phyloP scores from a whole-genome alignment of 37 sponge, comb jelly and placozoan species.

The Amphimedon queenslandica region DNA sequence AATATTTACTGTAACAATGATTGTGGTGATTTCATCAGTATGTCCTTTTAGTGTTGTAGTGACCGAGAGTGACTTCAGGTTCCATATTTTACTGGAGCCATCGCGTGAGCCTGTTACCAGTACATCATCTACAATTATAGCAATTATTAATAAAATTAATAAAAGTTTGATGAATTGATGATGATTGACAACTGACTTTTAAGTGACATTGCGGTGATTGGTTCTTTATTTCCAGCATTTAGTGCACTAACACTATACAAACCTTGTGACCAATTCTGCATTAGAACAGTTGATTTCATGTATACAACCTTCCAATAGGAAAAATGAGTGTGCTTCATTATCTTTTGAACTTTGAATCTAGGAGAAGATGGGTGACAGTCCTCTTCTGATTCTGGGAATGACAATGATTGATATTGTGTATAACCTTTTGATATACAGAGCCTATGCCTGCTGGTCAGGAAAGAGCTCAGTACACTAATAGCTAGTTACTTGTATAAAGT shows the following conservation, averaged over 20 bases:
- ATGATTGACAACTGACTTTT: slow-evolving; percentile 44
- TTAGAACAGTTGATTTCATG: slow-evolving; percentile 44
- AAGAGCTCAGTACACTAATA: background rate
- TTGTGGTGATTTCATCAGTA: slow-evolving; percentile 68
- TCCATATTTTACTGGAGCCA: slow-evolving; percentile 65
- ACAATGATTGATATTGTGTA: slow-evolving; percentile 14
- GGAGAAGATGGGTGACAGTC: slow-evolving; percentile 11
- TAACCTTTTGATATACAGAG: slow-evolving; percentile 27
- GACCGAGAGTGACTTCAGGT: slow-evolving; percentile 30
- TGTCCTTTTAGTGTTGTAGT: slow-evolving; percentile 55
- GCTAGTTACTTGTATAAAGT: background rate
- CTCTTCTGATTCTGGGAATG: slow-evolving; percentile 8
- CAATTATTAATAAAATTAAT: background rate
- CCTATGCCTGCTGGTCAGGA: slow-evolving; percentile 26
- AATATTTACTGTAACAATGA: slow-evolving; percentile 48
- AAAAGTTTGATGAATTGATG: slow-evolving; percentile 6
- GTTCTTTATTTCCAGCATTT: slow-evolving; percentile 61
- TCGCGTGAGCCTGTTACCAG: slow-evolving; percentile 78
- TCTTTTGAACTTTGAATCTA: background rate
- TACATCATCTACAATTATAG: slow-evolving; percentile 19
- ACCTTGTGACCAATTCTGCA: slow-evolving; percentile 68
- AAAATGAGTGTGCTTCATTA: background rate
- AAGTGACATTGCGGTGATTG: slow-evolving; percentile 60
- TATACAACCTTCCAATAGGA: slow-evolving; percentile 76
- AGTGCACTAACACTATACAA: slow-evolving; percentile 42